These are phyloP conservation scores for Equus quagga DNA, from an alignment of 2,113 vertebrate genomes.

Conservation along the genomic window DNA sequence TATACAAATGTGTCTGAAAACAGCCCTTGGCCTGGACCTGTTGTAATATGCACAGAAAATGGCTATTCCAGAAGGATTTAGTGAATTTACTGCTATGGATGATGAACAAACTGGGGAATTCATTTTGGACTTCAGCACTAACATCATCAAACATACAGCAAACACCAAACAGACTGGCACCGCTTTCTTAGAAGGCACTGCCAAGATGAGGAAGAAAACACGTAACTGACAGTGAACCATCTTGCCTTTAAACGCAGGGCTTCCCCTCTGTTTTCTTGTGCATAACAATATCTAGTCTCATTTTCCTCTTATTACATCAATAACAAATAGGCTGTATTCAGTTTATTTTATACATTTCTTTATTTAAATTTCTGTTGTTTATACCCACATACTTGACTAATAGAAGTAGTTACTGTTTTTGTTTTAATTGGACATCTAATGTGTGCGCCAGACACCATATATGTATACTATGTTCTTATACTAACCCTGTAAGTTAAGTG, in stretches of 20 bases:
- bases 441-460: not conserved
- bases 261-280: not conserved
- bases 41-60: not conserved
- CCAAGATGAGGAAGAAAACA: not conserved
- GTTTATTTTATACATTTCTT: not conserved
- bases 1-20: not conserved
- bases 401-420: not conserved
- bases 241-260: not conserved
- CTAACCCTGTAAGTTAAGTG: not conserved
- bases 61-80: not conserved
- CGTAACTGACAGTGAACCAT: not conserved
- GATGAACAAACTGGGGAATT: not conserved
- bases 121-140: not conserved
- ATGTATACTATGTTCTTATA: not conserved
- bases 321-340: not conserved
- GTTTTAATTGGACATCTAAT: not conserved
- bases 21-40: not conserved
- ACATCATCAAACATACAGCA: not conserved
- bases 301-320: conserved; percentile 1
- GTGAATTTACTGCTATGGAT: not conserved
- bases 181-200: not conserved
- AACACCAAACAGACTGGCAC: not conserved
- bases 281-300: not conserved
- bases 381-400: not conserved
- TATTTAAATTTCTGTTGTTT: not conserved